Percentiles rank a stretch among this genome's conserved stretches.
These are phyloP conservation scores for Zootoca vivipara DNA, from an alignment of 2,113 vertebrate species.

Conservation along the genomic window DNA sequence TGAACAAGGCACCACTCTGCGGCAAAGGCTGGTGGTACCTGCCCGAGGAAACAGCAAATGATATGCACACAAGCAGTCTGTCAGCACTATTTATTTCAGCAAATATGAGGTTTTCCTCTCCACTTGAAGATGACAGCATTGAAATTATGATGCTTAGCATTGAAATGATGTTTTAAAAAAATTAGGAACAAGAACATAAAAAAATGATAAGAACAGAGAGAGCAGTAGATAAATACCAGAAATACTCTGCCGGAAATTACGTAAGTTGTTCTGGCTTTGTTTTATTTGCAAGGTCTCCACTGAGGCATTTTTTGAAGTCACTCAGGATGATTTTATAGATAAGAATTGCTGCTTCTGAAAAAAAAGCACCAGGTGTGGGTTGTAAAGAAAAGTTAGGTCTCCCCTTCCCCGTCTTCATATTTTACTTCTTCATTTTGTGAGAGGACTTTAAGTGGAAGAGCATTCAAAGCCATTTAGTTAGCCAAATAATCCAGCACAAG, in stretches of 20 bases:
- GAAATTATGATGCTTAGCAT: neutral
- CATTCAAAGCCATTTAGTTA: neutral
- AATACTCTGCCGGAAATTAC: neutral
- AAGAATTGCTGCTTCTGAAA: neutral
- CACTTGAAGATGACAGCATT: neutral
- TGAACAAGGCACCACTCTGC: neutral
- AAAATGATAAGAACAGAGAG: neutral
- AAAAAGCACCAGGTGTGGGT: neutral
- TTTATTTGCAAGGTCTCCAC: neutral
- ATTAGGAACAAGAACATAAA: neutral
- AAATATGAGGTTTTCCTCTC: neutral
- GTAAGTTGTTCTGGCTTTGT: neutral
- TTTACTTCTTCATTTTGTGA: neutral
- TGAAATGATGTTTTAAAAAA: neutral
- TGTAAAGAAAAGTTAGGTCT: neutral
- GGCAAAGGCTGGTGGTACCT: neutral
- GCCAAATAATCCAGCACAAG: neutral
- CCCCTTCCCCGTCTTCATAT: neutral
- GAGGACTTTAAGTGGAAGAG: neutral
- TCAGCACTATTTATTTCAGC: neutral
- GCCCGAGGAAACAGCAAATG: neutral
- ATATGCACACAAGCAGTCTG: neutral
- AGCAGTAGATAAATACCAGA: neutral
- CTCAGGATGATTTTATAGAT: neutral
- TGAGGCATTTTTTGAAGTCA: neutral